phyloP scores from a whole-genome alignment of 2,113 vertebrate species.

The Pelvicachromis taeniatus region DNA sequence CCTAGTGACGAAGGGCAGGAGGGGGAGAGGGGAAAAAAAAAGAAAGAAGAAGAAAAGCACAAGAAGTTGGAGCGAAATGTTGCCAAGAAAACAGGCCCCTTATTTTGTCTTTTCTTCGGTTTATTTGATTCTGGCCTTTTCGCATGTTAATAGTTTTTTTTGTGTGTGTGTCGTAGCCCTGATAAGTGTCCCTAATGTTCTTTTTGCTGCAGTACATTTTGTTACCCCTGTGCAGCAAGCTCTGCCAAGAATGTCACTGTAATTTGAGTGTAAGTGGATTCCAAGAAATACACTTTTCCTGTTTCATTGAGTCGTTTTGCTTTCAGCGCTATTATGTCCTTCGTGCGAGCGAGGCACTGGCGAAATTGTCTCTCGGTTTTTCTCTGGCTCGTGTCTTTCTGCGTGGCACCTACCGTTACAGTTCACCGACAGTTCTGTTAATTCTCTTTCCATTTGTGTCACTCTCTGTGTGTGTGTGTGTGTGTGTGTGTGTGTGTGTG shows the following conservation, averaged over 20 bases:
- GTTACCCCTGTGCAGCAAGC: constrained; percentile 21
- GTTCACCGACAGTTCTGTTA: constrained; percentile 6
- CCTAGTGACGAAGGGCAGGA: constrained; percentile 54
- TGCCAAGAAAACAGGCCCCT: constrained; percentile 33
- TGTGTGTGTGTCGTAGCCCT: constrained; percentile 16
- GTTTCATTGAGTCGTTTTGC: constrained; percentile 59
- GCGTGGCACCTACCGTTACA: constrained; percentile 21
- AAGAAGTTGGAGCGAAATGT: not conserved
- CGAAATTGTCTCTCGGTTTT: constrained; percentile 40
- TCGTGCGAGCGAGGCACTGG: constrained; percentile 33
- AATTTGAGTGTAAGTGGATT: constrained; percentile 66
- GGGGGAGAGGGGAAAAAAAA: not conserved
- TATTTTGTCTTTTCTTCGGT: not conserved
- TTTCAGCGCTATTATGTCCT: constrained; percentile 57
- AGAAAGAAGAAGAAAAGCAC: not conserved
- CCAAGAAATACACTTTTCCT: constrained; percentile 69
- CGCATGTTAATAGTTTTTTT: constrained; percentile 28
- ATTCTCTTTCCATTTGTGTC: not conserved
- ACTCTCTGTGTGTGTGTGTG: not conserved
- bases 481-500: not conserved
- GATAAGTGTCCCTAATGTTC: constrained; percentile 50
- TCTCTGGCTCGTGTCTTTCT: constrained; percentile 15
- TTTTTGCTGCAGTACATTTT: constrained; percentile 34
- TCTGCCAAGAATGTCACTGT: constrained; percentile 67
- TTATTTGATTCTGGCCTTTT: constrained; percentile 27